Evolutionary conservation across 2,797 vertebrate genomes (phyloP).

Genomic region (Naso thynnoides): DNA sequence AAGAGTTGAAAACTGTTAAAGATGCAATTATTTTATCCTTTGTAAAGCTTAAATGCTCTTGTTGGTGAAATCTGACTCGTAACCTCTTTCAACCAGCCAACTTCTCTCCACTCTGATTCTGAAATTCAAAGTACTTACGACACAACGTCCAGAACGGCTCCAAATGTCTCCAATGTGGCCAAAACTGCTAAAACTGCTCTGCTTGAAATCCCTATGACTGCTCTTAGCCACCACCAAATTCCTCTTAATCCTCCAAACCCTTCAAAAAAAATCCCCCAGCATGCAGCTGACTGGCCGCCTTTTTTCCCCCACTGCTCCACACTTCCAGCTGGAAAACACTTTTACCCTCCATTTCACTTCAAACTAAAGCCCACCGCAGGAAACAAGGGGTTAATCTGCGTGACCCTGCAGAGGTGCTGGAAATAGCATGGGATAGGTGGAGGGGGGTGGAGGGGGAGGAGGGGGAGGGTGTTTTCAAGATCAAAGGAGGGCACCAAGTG

Average conservation of each 20-base stretch:
- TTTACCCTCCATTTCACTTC: slow-evolving; percentile 66
- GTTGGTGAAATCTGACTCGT: not conserved
- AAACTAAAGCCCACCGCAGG: slow-evolving; percentile 50
- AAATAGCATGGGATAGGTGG: slow-evolving; percentile 21
- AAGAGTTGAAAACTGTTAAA: no score
- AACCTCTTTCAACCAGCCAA: slow-evolving; percentile 8
- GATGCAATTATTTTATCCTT: no score
- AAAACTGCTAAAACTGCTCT: not conserved
- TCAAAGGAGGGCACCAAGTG: slow-evolving; percentile 63
- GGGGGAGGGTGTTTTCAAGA: slow-evolving; percentile 26
- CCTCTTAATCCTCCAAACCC: slow-evolving; percentile 16
- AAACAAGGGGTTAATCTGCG: slow-evolving; percentile 70
- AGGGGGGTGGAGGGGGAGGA: not conserved
- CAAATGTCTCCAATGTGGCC: not conserved
- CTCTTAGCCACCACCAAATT: slow-evolving; percentile 4
- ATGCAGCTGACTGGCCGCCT: slow-evolving; percentile 31
- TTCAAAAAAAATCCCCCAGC: slow-evolving; percentile 39
- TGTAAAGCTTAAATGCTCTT: not conserved
- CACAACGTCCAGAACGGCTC: not conserved
- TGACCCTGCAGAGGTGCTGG: slow-evolving; percentile 56
- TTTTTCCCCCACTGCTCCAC: slow-evolving; percentile 8
- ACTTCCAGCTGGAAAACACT: slow-evolving; percentile 40
- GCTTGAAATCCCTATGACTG: slow-evolving; percentile 20
- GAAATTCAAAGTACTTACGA: slow-evolving; percentile 3
- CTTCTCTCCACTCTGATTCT: not conserved